Conservation (phyloP, 2,888 invertebrate genomes). For the Chloroclysta siterata region DNA sequence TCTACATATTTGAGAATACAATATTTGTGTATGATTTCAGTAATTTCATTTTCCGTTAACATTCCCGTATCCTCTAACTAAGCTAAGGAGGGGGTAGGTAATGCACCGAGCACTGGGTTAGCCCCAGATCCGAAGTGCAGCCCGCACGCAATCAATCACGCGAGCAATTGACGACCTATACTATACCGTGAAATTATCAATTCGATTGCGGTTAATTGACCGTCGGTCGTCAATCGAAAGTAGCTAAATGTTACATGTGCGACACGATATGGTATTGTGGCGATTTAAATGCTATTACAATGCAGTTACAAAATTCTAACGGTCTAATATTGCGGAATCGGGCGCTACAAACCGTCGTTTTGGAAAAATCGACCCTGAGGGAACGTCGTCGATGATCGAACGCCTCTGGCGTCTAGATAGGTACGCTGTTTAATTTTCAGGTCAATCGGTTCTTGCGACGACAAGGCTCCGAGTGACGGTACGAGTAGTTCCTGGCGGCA, state of each 20-base stretch:
- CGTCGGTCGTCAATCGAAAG: conserved; percentile 32
- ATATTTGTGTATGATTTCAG: neutral
- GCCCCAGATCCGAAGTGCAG: conserved; percentile 29
- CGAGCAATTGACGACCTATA: conserved; percentile 23
- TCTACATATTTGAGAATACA: neutral
- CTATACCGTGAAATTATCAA: conserved; percentile 21
- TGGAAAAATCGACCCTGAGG: too few species aligned
- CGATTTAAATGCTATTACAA: neutral
- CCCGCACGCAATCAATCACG: conserved; percentile 33
- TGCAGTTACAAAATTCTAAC: neutral
- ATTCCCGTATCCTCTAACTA: neutral
- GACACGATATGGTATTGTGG: conserved; percentile 16
- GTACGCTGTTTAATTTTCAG: neutral
- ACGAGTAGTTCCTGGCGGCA: too few species aligned
- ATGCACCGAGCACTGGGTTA: neutral
- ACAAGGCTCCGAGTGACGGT: neutral
- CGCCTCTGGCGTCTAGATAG: neutral
- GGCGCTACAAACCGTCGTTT: neutral
- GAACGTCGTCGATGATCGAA: neutral
- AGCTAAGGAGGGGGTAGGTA: neutral
- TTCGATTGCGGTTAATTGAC: conserved; percentile 33
- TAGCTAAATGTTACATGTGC: conserved; percentile 23
- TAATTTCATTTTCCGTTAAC: neutral
- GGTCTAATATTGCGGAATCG: too few species aligned
- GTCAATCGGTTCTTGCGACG: neutral